Evolutionary conservation across 2,888 invertebrate species (phyloP).

Genomic region (Shargacucullia verbasci): DNA sequence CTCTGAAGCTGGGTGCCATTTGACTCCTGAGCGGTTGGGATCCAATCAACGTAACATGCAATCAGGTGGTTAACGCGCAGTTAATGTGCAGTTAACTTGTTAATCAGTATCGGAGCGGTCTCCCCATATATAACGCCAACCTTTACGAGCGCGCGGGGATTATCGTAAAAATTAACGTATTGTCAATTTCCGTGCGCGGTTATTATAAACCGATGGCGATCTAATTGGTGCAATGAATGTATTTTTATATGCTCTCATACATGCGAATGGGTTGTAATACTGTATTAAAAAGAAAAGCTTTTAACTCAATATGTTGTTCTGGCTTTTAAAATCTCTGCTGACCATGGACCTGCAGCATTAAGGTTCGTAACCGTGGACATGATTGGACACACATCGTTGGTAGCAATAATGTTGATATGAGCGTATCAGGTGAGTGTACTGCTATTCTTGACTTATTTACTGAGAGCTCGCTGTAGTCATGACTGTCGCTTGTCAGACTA

Average conservation of each 20-base stretch:
- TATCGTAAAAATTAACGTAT: conserved; percentile 59
- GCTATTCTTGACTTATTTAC: too few species aligned
- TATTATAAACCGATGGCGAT: conserved; percentile 46
- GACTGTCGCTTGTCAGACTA: too few species aligned
- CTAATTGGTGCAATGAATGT: conserved; percentile 32
- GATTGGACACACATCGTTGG: too few species aligned
- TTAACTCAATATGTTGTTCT: too few species aligned
- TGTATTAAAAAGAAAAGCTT: conserved; percentile 2
- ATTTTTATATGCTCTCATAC: conserved; percentile 23
- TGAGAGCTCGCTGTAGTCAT: too few species aligned
- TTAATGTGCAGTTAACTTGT: conserved; percentile 38
- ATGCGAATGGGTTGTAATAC: conserved; percentile 17
- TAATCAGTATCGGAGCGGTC: conserved; percentile 38
- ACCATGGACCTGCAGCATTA: too few species aligned
- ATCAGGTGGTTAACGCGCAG: conserved; percentile 49
- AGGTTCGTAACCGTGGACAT: too few species aligned
- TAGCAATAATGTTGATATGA: too few species aligned
- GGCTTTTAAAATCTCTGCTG: too few species aligned
- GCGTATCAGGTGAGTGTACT: too few species aligned
- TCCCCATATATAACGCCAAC: conserved; percentile 25
- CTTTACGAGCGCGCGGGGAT: conserved; percentile 49
- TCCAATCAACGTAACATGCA: conserved; percentile 40
- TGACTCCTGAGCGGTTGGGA: not conserved
- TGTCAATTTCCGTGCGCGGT: conserved; percentile 52
- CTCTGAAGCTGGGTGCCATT: conserved; percentile 1